Evolutionary conservation across 2,888 invertebrate genomes (phyloP), one percentile per base, ranked within the genome.

Genomic region (Oscheius myriophilus): DNA sequence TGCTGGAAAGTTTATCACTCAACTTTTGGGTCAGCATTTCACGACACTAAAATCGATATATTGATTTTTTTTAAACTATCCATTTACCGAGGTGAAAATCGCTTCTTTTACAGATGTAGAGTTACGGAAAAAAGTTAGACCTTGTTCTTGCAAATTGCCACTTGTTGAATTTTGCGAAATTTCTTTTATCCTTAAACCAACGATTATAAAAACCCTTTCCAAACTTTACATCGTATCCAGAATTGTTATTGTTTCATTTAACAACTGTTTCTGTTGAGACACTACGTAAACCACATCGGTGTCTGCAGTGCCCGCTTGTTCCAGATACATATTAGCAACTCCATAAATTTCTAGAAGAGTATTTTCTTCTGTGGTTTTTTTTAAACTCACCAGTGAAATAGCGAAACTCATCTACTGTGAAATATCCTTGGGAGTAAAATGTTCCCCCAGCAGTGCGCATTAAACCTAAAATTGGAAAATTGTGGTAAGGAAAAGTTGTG

Each of bases 371-470:
- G n/a, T n/a, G 21, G 23, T 16, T 57, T n/a, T 9, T 16, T 16
- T 25, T 33, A 21, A 21, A 33, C 46, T 14, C 23, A 61, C 61
- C 46, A n/a, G 45, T 18, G 18, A 61, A 61, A n/a, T 25, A 49
- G 6, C 46, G 33, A n/a, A 49, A 18, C 23, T 43, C 12, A 33
- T 61, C 61, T 12, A 14, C 14, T 21, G 61, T n/a, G 21, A 49
- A 45, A 25, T 61, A 49, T 21, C 61, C 61, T 49, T 61, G 46
- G 1, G 61, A 21, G 49, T 43, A 61, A 23, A 61, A 49, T 2
- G 61, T 33, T 49, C 61, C 61, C 12, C 61, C 61, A 18, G 26
- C 16, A 3, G 61, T 45, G 25, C 61, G 18, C 3, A 26, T 25
- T 18, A 45, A 39, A 3, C 59, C 59, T 59, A 21, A 53, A 53